These are phyloP conservation scores for Anas platyrhynchos DNA, from an alignment of 2,113 vertebrate genomes.

Conservation along the genomic window DNA sequence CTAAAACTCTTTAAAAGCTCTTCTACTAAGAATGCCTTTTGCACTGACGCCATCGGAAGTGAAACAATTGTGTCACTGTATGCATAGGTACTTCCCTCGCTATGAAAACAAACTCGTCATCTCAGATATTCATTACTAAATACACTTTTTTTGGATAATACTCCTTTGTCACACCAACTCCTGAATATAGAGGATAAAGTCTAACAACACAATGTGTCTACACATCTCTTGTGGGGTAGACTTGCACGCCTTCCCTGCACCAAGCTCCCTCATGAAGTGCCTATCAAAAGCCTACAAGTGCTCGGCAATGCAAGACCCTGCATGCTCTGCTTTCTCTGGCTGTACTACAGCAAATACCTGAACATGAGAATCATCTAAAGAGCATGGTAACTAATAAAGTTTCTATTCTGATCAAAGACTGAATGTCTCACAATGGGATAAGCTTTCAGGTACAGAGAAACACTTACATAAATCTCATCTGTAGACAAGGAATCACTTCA, in stretches of 20 bases:
- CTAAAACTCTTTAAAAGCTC: background rate
- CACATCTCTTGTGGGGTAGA: background rate
- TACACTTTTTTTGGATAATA: background rate
- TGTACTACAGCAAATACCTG: background rate
- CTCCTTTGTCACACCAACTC: background rate
- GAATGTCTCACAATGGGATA: background rate
- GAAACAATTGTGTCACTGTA: background rate
- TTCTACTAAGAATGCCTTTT: background rate
- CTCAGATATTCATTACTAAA: background rate
- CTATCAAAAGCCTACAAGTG: background rate
- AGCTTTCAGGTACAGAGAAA: background rate
- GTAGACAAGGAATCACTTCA: background rate
- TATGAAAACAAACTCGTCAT: background rate
- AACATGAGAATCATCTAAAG: background rate
- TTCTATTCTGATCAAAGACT: background rate
- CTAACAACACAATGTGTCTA: background rate
- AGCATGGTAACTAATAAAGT: background rate
- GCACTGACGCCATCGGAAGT: background rate
- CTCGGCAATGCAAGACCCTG: background rate
- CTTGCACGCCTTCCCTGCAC: background rate
- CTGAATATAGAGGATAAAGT: background rate
- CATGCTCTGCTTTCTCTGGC: background rate
- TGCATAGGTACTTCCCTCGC: background rate
- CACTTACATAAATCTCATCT: background rate
- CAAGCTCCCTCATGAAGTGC: rapidly evolving